A percentile compares a stretch with the other conserved stretches of the same genome.
These are phyloP conservation scores for Lypha dubia DNA, from an alignment of 2,888 invertebrate genomes.

Conservation along the genomic window DNA sequence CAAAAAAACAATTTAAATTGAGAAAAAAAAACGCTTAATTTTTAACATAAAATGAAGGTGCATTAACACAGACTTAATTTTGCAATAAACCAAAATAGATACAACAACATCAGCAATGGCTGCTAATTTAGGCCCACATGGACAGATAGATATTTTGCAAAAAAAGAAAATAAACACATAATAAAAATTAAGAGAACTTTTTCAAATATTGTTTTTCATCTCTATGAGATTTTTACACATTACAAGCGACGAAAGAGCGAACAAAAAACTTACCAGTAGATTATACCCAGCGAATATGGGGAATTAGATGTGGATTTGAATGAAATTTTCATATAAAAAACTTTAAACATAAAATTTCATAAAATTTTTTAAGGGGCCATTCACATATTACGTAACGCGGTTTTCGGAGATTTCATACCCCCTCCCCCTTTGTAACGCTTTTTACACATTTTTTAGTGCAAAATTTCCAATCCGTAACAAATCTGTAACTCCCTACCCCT, in stretches of 20 bases:
- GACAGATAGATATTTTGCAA: slow-evolving; percentile 17
- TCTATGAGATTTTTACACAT: slow-evolving; percentile 25
- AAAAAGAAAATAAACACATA: slow-evolving; percentile 13
- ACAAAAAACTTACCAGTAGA: background rate
- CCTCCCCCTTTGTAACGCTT: too few species aligned
- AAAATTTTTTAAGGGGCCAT: too few species aligned
- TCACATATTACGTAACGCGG: too few species aligned
- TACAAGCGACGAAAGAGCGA: background rate
- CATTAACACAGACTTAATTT: slow-evolving; percentile 16
- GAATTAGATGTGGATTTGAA: background rate
- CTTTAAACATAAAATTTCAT: too few species aligned
- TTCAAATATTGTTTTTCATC: background rate
- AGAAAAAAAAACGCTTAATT: slow-evolving; percentile 1
- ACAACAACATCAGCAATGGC: slow-evolving; percentile 19
- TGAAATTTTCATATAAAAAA: background rate
- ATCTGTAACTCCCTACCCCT: too few species aligned
- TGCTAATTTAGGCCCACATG: slow-evolving; percentile 62
- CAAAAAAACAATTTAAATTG: background rate
- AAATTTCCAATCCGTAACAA: too few species aligned
- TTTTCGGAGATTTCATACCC: too few species aligned
- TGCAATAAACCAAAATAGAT: background rate
- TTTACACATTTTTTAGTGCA: too few species aligned
- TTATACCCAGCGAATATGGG: background rate
- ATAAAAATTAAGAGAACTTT: slow-evolving; percentile 64
- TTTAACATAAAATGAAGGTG: slow-evolving; percentile 1